phyloP scores from a whole-genome alignment of 1,140 invertebrate species.

The Achroia grisella region DNA sequence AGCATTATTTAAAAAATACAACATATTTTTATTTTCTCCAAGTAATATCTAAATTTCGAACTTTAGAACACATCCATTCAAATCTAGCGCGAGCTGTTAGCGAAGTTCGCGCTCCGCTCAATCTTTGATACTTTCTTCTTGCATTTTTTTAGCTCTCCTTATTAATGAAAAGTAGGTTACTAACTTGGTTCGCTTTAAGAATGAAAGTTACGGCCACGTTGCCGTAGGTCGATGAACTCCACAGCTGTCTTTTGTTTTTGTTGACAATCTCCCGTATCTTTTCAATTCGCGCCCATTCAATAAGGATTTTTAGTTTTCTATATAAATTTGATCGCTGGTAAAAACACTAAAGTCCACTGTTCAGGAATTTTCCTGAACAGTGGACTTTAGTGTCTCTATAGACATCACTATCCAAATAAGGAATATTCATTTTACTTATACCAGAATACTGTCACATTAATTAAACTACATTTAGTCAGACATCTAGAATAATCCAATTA shows the following conservation, averaged over 20 bases:
- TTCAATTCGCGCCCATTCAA: not conserved
- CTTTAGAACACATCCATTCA: constrained; percentile 21
- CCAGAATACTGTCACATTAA: too few relatives aligned
- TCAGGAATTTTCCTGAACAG: too few relatives aligned
- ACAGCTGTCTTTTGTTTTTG: constrained; percentile 68
- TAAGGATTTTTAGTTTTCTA: constrained; percentile 3
- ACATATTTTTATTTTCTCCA: too few relatives aligned
- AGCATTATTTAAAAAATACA: too few relatives aligned
- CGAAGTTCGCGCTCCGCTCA: constrained; percentile 67
- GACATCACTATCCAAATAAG: too few relatives aligned
- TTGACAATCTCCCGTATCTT: constrained; percentile 16
- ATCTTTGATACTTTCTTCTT: constrained; percentile 73
- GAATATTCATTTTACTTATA: too few relatives aligned
- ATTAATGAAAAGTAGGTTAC: constrained; percentile 74
- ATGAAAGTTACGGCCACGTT: constrained; percentile 69
- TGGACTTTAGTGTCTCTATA: too few relatives aligned
- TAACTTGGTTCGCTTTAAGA: constrained; percentile 69
- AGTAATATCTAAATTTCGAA: too few relatives aligned
- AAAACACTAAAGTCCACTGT: too few relatives aligned
- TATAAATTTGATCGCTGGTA: not conserved
- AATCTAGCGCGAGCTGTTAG: constrained; percentile 28
- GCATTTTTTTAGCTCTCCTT: constrained; percentile 71
- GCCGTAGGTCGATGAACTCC: constrained; percentile 64
- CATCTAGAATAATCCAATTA: too few relatives aligned
- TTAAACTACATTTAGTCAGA: too few relatives aligned